A percentile compares a stretch with the other conserved stretches of the same genome.
phyloP scores from a whole-genome alignment of 2,888 invertebrate species.

The Anoplius nigerrimus region DNA sequence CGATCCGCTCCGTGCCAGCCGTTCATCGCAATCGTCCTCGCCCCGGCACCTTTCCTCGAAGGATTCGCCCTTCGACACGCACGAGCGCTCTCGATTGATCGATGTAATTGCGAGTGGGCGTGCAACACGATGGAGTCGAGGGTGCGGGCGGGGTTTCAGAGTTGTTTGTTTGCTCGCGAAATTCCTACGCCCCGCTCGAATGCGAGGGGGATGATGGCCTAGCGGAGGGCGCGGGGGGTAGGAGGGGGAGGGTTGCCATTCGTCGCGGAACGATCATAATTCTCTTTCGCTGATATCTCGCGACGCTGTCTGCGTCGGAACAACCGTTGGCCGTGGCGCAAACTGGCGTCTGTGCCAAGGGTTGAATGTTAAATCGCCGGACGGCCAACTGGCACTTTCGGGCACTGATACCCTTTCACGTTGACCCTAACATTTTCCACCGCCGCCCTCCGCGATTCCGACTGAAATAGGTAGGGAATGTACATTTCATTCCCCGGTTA shows the following conservation, averaged over 20 bases:
- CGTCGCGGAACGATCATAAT: constrained; percentile 35
- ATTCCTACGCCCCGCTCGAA: not conserved
- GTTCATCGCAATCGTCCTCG: too few relatives aligned
- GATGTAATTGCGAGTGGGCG: constrained; percentile 2
- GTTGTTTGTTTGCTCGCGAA: not conserved
- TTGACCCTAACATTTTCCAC: not conserved
- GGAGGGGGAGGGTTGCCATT: not conserved
- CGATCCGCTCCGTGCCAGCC: too few relatives aligned
- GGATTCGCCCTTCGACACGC: not conserved
- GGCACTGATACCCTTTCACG: constrained; percentile 40
- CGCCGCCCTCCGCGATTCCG: constrained; percentile 21
- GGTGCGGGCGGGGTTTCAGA: not conserved
- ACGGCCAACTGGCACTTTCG: constrained; percentile 23
- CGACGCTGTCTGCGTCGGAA: constrained; percentile 35
- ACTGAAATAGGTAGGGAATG: too few relatives aligned
- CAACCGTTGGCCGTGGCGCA: constrained; percentile 52
- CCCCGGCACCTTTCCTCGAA: not conserved
- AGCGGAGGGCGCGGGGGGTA: not conserved
- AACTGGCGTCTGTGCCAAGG: constrained; percentile 31
- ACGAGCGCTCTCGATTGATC: not conserved
- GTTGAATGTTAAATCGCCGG: constrained; percentile 48
- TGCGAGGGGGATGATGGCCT: too few relatives aligned
- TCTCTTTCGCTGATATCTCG: constrained; percentile 44
- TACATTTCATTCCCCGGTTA: too few relatives aligned
- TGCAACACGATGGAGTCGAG: not conserved